Evolutionary conservation across 2,888 invertebrate species (phyloP).

Genomic region (Sphecodes monilicornis): DNA sequence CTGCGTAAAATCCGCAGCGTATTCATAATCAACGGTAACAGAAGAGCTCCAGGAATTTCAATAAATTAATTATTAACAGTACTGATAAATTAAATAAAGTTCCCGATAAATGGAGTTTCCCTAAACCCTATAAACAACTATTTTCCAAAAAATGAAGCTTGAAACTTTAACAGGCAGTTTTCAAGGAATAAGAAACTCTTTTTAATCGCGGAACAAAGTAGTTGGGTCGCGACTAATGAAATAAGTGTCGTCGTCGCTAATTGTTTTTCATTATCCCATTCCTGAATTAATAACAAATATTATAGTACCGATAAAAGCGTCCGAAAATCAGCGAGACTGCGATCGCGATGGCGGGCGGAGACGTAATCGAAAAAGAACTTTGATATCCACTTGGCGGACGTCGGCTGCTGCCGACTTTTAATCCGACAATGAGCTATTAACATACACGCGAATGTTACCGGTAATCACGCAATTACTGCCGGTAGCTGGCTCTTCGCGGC

Average conservation of each 20-base stretch:
- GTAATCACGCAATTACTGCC: conserved; percentile 54
- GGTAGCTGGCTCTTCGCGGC: conserved; percentile 24
- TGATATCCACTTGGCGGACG: conserved; percentile 23
- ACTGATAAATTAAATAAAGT: too few species aligned
- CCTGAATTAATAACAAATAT: neutral
- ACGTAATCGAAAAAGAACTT: neutral
- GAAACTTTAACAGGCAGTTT: neutral
- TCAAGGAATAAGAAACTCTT: neutral
- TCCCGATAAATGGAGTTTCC: too few species aligned
- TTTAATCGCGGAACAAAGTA: neutral
- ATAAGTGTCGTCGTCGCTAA: neutral
- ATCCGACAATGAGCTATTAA: conserved; percentile 44
- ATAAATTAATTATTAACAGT: too few species aligned
- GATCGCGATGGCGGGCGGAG: neutral
- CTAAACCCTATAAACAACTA: too few species aligned
- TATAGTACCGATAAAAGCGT: neutral
- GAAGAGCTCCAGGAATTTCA: too few species aligned
- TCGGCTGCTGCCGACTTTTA: conserved; percentile 7
- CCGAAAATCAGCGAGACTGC: too few species aligned
- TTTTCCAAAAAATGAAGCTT: neutral
- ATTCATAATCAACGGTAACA: too few species aligned
- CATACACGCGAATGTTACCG: conserved; percentile 51
- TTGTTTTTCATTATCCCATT: neutral
- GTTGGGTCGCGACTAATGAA: neutral
- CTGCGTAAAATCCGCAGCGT: too few species aligned